phyloP scores from a whole-genome alignment of 2,797 vertebrate genomes.

The Crenichthys baileyi region DNA sequence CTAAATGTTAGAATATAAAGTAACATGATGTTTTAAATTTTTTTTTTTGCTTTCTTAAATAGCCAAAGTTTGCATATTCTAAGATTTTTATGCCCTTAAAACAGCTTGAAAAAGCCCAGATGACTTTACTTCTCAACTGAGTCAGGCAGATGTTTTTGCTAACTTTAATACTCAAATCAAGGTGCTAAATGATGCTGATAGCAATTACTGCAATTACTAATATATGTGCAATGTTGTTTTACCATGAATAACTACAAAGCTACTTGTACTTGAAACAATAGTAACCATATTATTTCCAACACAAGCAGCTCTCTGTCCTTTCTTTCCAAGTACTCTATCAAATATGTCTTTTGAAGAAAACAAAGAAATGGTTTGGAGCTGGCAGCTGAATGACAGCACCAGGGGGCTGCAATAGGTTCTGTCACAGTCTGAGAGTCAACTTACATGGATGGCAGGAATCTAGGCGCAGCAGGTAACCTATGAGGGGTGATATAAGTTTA shows the following conservation, averaged over 20 bases:
- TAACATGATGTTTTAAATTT: too few relatives aligned
- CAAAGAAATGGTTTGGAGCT: neutral
- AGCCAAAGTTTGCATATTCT: too few relatives aligned
- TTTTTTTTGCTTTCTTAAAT: too few relatives aligned
- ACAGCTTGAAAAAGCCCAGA: too few relatives aligned
- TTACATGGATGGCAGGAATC: conserved; percentile 10
- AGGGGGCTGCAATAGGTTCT: conserved; percentile 25
- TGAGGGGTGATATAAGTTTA: conserved; percentile 14
- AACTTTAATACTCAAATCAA: conserved; percentile 6
- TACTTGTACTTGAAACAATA: neutral
- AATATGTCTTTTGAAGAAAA: conserved; percentile 5
- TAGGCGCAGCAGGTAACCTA: conserved; percentile 14
- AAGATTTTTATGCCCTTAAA: too few relatives aligned
- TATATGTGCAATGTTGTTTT: neutral
- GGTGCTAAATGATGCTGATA: conserved; percentile 31
- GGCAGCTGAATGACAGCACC: conserved; percentile 14
- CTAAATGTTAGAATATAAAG: too few relatives aligned
- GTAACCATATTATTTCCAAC: neutral
- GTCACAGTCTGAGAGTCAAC: conserved; percentile 23
- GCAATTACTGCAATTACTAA: neutral
- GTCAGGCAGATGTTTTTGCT: conserved; percentile 4
- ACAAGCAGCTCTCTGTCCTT: too few relatives aligned
- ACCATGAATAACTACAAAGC: neutral
- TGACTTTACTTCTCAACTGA: too few relatives aligned
- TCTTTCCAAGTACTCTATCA: neutral